Evolutionary conservation across 1,140 invertebrate species (phyloP), one percentile per base, ranked within the genome.

Genomic region (Bradynema listronoti): DNA sequence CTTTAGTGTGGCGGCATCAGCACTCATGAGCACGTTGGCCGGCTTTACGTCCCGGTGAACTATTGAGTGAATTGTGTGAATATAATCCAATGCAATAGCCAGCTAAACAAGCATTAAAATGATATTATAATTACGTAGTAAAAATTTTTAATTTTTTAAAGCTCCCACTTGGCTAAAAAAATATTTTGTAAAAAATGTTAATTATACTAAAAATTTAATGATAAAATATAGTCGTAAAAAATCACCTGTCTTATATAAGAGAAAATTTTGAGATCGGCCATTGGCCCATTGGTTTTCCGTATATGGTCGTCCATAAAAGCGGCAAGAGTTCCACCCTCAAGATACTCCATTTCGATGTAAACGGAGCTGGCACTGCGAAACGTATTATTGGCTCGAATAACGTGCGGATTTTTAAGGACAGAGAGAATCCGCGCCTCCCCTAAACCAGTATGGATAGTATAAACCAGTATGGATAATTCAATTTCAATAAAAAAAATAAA

Each of bases 321-420:
- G 19, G 33, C 27, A 14, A 61, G 32, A 47, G 41, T 57, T 39
- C 59, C 59, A n/a, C 59, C 59, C 2, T 29, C 25, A 52, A 61
- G 32, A 19, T 61, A 45, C 42, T 61, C 59, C 22, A 61, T 39
- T 9, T 58, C 55, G 27, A 61, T 61, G 42, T 61, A 61, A 25
- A 61, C 36, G 42, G n/a, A n/a, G n/a, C n/a, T n/a, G n/a, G n/a
- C n/a, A n/a, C n/a, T n/a, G n/a, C n/a, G n/a, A n/a, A n/a, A n/a
- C n/a, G n/a, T n/a, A n/a, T n/a, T n/a, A n/a, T n/a, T n/a, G n/a
- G n/a, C n/a, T n/a, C n/a, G n/a, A n/a, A n/a, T n/a, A n/a, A n/a
- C n/a, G n/a, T n/a, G n/a, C n/a, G n/a, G n/a, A n/a, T n/a, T n/a
- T n/a, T n/a, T n/a, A n/a, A n/a, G n/a, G n/a, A n/a, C n/a, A n/a